Base-by-base conservation (phyloP, 1,140 invertebrate species). In the Drosophila dunni region DNA sequence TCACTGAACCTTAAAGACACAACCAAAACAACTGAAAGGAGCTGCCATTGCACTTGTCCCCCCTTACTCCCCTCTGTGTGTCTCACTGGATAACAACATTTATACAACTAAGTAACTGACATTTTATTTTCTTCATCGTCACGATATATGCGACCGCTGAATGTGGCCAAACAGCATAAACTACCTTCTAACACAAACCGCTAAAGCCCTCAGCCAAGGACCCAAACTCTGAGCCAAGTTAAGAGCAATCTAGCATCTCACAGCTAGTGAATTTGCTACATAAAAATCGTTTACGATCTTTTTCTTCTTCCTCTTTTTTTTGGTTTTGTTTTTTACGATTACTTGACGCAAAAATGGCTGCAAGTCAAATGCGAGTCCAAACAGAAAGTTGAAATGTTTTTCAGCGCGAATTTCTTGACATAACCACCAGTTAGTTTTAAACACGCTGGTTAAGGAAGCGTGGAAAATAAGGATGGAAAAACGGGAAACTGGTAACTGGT, bases 101-200 rank as follows among this genome's bases (percentile, higher is more conserved):
- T 81, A 68, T 75, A 75, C 66, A 63, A 88, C 82, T 86, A 86
- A 82, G 83, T 82, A 82, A 88, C 82, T 88, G 82, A 33, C 79
- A 82, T 88, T 88, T 82, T 82, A 86, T 86, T 88, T 86, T 78
- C 50, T 54, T 69, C 68, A 75, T 66, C 65, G 33, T 64, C 68
- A 77, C 81, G 61, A 80, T 74, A 77, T 76, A 70, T 85, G 78
- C 82, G 62, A 80, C 78, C 81, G 61, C 81, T 78, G 72, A 66
- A 78, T 70, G 76, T 33, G 62, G 75, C 58, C 65, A 57, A 57
- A 29, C 20, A 75, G 13, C 29, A 34, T 36, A 40, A 58, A n/a
- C 20, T 42, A 48, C 42, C 46, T 13, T 29, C 62, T 17, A 51
- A 24, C 48, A 11, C 33, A 38, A 20, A 17, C n/a, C 38, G 9